Conservation (phyloP, 2,888 invertebrate species). For the Tinea pellionella region DNA sequence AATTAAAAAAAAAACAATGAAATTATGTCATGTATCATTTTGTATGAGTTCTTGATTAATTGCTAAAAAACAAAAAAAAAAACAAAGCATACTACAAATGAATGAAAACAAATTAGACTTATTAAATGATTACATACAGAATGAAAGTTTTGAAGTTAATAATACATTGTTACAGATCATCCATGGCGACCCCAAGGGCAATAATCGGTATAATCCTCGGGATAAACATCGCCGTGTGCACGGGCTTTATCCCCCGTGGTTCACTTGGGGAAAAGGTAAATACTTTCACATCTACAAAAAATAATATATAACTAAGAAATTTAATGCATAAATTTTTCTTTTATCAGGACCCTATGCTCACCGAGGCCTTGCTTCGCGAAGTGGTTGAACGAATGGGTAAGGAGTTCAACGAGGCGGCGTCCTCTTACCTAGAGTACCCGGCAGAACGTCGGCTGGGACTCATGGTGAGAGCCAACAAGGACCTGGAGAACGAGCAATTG, state of each 20-base stretch:
- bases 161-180: conserved; percentile 38
- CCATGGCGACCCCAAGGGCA: conserved; percentile 50
- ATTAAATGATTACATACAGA: too few species aligned
- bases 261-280: conserved; percentile 65
- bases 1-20: conserved; percentile 32
- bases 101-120: too few species aligned
- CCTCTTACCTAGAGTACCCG: conserved; percentile 74
- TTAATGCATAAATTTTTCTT: background rate
- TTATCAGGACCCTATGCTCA: conserved; percentile 72
- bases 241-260: conserved; percentile 66
- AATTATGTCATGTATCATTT: conserved; percentile 55
- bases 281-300: conserved; percentile 2
- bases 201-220: conserved; percentile 36
- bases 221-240: conserved; percentile 54
- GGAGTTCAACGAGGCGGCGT: conserved; percentile 75
- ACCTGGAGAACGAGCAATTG: conserved; percentile 70
- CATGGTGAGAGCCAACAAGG: conserved; percentile 68
- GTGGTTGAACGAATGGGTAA: conserved; percentile 83
- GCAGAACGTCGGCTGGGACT: conserved; percentile 52
- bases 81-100: too few species aligned
- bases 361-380: conserved; percentile 79
- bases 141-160: too few species aligned
- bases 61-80: background rate
- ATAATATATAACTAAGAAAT: background rate
- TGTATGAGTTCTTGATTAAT: conserved; percentile 32